A percentile compares a stretch with the other conserved stretches of the same genome.
Evolutionary conservation across 2,888 invertebrate species (phyloP).

Genomic region (Chrysina gloriosa): DNA sequence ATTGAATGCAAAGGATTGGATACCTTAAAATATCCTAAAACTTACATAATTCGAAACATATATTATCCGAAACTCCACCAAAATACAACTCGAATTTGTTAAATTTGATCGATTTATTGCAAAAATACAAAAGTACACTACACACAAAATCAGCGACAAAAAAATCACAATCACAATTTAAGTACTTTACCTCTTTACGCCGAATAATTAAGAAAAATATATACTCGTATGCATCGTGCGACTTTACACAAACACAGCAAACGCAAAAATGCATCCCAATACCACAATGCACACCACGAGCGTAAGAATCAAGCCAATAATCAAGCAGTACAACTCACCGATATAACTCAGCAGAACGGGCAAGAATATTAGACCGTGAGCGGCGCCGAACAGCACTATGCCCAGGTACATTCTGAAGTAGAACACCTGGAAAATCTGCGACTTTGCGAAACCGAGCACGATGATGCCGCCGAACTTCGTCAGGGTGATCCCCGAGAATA

Average conservation of each 20-base stretch:
- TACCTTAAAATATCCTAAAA: too few relatives aligned
- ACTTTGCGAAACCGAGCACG: constrained; percentile 96
- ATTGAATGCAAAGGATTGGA: too few relatives aligned
- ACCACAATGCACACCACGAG: constrained; percentile 42
- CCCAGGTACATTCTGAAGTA: constrained; percentile 81
- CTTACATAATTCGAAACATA: not conserved
- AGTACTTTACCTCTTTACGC: not conserved
- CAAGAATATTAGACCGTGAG: constrained; percentile 96
- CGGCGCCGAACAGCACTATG: constrained; percentile 96
- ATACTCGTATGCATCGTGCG: too few relatives aligned
- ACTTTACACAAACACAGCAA: constrained; percentile 32
- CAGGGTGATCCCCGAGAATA: constrained; percentile 96
- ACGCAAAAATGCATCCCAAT: constrained; percentile 43
- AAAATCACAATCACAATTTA: constrained; percentile 15
- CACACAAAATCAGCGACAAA: not conserved
- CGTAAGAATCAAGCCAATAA: constrained; percentile 41
- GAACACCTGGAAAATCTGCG: constrained; percentile 88
- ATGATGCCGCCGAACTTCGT: constrained; percentile 98
- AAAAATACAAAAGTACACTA: not conserved
- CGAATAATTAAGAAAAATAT: not conserved
- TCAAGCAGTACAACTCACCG: constrained; percentile 73
- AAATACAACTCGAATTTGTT: not conserved
- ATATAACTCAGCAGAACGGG: constrained; percentile 97
- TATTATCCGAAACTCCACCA: not conserved
- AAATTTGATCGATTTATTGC: not conserved